Evolutionary conservation across 2,113 vertebrate species (phyloP).

Genomic region (Campylomormyrus tamandua): DNA sequence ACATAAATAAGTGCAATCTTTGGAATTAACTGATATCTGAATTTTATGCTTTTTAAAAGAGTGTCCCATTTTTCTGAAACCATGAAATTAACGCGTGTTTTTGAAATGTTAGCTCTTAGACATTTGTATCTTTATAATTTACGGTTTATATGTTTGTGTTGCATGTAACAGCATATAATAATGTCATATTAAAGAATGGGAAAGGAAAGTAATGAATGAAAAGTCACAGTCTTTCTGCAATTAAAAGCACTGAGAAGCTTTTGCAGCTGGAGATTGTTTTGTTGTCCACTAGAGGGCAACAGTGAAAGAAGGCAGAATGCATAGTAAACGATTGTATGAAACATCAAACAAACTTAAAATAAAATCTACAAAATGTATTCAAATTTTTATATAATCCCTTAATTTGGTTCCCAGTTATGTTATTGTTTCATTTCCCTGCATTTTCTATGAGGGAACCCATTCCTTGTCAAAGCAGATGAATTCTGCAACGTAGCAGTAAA

Average conservation of each 20-base stretch:
- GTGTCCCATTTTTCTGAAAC: not conserved
- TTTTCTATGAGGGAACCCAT: not conserved
- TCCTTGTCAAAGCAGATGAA: not conserved
- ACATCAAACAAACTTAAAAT: not conserved
- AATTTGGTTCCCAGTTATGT: not conserved
- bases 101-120: not conserved
- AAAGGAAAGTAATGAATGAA: not conserved
- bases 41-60: not conserved
- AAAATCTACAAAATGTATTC: not conserved
- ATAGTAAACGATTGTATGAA: not conserved
- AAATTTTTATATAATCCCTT: not conserved
- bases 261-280: not conserved
- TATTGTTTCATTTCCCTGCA: not conserved
- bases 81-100: not conserved
- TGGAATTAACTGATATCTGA: not conserved
- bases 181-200: not conserved
- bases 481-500: not conserved
- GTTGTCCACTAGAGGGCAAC: conserved; percentile 11
- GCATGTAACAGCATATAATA: not conserved
- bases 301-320: not conserved
- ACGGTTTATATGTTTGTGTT: not conserved
- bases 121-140: not conserved
- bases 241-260: not conserved
- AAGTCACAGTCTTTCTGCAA: not conserved
- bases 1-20: not conserved